Evolutionary conservation across 2,888 invertebrate species (phyloP), one percentile per base, ranked within the genome.

Genomic region (Heteromyza rotundicornis): DNA sequence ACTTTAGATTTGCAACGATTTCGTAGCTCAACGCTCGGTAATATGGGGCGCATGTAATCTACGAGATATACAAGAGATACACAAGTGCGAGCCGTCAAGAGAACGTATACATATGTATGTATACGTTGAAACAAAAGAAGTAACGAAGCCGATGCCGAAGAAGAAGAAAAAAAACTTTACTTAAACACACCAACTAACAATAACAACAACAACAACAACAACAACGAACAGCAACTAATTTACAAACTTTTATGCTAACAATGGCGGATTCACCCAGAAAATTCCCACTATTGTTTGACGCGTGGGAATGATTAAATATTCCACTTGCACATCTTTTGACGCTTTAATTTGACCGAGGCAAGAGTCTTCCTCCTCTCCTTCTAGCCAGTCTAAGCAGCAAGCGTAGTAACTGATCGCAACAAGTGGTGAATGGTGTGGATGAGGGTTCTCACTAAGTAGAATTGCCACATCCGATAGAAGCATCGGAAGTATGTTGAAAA

Each of bases 301-400:
- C 47, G 47, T 47, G 47, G 47, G 47, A 47, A 47, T 47, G 47
- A 47, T 47, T 17, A 47, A 47, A 47, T 40, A 47, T 47, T 47
- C 47, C 17, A 47, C 47, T 47, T 19, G 47, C 7, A 19, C 47
- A 47, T 17, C 20, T 47, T 14, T 19, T 19, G 20, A 47, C 20
- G 47, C 14, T 47, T 47, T 47, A 47, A 20, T 47, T 47, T 20
- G 47, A 47, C 3, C 47, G 19, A 47, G 19, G 19, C 3, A 2
- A 20, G 47, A 19, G 19, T 7, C 40, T n/a, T 40, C 12, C 40
- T 7, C 40, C 40, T 7, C 40, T n/a, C 2, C 14, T n/a, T 7
- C 40, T 47, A 14, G 14, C 32, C 32, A 12, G 32, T 12, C 32
- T 8, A 32, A 32, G 32, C 12, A 5, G 32, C 7, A 32, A 12